Evolutionary conservation across 2,113 vertebrate species (phyloP).

Genomic region (Proteles cristata): DNA sequence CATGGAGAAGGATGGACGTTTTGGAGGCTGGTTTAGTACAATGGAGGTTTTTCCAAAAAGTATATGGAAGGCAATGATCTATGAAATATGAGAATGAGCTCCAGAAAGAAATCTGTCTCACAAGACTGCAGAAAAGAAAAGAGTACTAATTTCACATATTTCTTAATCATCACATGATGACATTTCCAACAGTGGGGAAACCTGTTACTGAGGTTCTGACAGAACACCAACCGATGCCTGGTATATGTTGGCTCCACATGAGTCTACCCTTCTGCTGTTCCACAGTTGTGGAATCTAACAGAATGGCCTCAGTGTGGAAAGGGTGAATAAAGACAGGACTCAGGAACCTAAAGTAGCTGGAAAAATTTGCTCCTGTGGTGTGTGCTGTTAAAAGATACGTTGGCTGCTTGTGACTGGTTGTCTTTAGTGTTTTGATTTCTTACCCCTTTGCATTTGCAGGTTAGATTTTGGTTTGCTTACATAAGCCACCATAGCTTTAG

Average conservation of each 20-base stretch:
- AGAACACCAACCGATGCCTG: not conserved
- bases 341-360: not conserved
- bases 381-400: not conserved
- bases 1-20: constrained; percentile 38
- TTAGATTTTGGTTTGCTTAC: not conserved
- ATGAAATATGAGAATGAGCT: constrained; percentile 33
- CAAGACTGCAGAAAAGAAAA: constrained; percentile 57
- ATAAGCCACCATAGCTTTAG: not conserved
- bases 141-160: constrained; percentile 66
- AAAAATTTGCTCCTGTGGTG: not conserved
- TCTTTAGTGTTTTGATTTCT: not conserved
- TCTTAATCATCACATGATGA: constrained; percentile 54
- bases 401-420: not conserved
- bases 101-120: constrained; percentile 72
- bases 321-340: not conserved
- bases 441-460: not conserved
- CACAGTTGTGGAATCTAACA: not conserved
- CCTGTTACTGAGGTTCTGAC: not conserved
- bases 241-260: constrained; percentile 37
- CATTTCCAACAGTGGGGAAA: constrained; percentile 53
- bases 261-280: not conserved
- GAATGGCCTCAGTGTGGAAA: not conserved
- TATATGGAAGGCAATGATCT: not conserved
- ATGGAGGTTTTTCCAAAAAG: constrained; percentile 61
- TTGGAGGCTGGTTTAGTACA: constrained; percentile 47